Base-by-base conservation (phyloP, 2,888 invertebrate genomes). In the Hydrotaea diabolus region DNA sequence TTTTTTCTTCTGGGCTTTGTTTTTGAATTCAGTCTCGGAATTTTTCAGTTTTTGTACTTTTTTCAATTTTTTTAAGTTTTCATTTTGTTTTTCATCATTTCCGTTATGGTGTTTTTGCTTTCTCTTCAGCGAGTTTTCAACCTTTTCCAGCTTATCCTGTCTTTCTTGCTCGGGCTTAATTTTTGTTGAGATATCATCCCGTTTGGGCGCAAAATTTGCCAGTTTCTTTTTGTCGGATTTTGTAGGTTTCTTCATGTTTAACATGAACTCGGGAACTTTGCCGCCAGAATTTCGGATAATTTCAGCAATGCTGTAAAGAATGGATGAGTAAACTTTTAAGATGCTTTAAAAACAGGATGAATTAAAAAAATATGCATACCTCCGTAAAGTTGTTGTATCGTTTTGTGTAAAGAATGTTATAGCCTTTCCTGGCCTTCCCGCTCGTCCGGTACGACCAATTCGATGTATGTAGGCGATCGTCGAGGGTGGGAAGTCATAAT, bases 401-500 rank as follows among this genome's bases (percentile, higher is more conserved):
- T 96, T 95, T 89, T 96, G 95, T 0, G 99, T 98, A 92, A 98
- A 99, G 93, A 97, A 98, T 0, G 99, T 99, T 64, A 99, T 93
- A 0, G 99, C 98, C 89, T 94, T 95, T 0, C 99, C 99, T 64
- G 92, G 94, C 83, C 96, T 94, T 0, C 99, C 99, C 1, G 99
- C 99, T 86, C 99, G 94, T 0, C 99, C 99, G 0, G 99, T 98
- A 73, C 99, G 94, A 88, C 96, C 96, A 83, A 96, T 95, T 83
- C 98, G 94, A 93, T 98, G 98, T 88, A 98, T 96, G 89, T 98
- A 98, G 0, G 97, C 95, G 88, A 98, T 97, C 80, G 96, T 95
- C 0, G 96, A 96, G 0, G 96, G 95, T 19, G 99, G 99, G 92
- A 99, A 98, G 93, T 99, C 99, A 91, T 98, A 99, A 93, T 99